A percentile compares a stretch with the other conserved stretches of the same genome.
Evolutionary conservation across 2,888 invertebrate species (phyloP).

Genomic region (Nemurella pictetii): DNA sequence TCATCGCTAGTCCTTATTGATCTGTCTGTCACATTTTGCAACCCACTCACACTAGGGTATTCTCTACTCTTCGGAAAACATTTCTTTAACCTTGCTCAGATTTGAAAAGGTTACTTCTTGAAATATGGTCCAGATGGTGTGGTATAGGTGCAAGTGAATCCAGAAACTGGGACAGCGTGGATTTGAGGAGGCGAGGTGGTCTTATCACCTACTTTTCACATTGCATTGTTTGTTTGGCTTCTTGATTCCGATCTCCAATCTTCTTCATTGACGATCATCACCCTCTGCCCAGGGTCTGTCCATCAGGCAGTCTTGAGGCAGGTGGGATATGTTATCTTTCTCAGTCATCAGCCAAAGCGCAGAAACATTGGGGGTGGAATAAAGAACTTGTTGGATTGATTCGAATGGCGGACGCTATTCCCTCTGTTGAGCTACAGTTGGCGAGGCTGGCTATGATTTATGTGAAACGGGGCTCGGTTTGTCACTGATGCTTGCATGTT

Average conservation of each 20-base stretch:
- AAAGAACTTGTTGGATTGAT: background rate
- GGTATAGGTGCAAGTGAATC: background rate
- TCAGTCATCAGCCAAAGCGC: background rate
- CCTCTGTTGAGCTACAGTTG: background rate
- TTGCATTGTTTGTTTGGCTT: background rate
- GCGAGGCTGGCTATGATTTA: background rate
- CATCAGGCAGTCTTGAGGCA: background rate
- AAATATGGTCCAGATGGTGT: background rate
- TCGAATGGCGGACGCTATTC: background rate
- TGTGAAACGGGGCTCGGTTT: background rate
- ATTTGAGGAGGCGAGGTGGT: background rate
- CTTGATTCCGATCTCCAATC: background rate
- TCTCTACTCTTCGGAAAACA: constrained; percentile 10
- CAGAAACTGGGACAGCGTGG: background rate
- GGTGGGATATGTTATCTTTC: background rate
- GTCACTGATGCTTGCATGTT: background rate
- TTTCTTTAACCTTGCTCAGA: background rate
- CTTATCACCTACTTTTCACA: background rate
- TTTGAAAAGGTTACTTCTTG: background rate
- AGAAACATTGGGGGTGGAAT: background rate
- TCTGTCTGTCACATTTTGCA: constrained; percentile 30
- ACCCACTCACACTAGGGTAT: constrained; percentile 18
- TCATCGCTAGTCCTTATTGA: constrained; percentile 10
- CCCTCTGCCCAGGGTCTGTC: background rate
- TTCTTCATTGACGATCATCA: background rate